These are phyloP conservation scores for Dasyprocta punctata DNA, from an alignment of 2,113 vertebrate species.

Conservation along the genomic window DNA sequence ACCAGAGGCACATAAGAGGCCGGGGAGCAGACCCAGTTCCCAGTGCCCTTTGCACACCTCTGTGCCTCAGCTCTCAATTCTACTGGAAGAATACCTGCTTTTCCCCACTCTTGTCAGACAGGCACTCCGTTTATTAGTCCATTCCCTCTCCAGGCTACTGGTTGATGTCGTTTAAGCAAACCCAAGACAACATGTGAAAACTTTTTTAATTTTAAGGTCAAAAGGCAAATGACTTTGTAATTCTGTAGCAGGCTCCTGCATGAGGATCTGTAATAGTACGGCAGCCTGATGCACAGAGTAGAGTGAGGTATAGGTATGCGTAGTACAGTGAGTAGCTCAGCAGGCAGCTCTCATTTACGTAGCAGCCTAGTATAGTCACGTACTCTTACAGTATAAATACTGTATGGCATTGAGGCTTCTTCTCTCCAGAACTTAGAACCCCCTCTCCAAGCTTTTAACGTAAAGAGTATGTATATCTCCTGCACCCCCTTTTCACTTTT, in stretches of 20 bases:
- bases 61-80: not conserved
- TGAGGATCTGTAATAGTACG: not conserved
- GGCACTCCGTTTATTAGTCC: not conserved
- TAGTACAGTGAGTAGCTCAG: not conserved
- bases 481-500: not conserved
- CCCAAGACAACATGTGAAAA: not conserved
- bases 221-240: not conserved
- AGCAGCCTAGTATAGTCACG: not conserved
- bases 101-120: no score
- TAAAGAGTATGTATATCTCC: not conserved
- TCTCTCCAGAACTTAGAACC: not conserved
- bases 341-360: not conserved
- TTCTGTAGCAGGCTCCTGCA: not conserved
- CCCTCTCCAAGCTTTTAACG: not conserved
- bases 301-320: not conserved
- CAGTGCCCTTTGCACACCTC: rapidly evolving
- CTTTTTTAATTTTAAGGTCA: not conserved
- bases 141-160: not conserved
- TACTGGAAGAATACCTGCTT: not conserved
- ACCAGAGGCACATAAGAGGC: not conserved
- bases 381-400: not conserved
- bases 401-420: not conserved
- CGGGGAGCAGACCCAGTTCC: not conserved
- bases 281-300: no score
- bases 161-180: not conserved